Percentiles rank a stretch among this genome's conserved stretches.
phyloP scores from a whole-genome alignment of 1,140 invertebrate genomes.

The Bombyx mandarina region DNA sequence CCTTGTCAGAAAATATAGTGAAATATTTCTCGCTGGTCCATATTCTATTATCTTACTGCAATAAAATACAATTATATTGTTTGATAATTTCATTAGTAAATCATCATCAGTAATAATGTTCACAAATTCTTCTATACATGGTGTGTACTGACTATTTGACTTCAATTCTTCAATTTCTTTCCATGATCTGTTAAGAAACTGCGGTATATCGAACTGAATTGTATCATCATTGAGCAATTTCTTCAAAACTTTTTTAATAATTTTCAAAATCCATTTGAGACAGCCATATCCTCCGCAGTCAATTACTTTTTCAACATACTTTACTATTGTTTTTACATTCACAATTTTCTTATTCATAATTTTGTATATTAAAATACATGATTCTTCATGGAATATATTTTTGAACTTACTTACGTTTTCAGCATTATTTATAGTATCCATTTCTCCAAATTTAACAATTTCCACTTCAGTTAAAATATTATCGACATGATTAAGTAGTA shows the following conservation, averaged over 20 bases:
- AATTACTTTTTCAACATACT: constrained; percentile 32
- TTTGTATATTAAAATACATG: constrained; percentile 27
- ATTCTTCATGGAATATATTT: constrained; percentile 46
- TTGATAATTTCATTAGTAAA: constrained; percentile 30
- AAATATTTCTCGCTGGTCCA: constrained; percentile 35
- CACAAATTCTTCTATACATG: constrained; percentile 48
- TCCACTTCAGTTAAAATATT: constrained; percentile 17
- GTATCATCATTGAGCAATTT: constrained; percentile 17
- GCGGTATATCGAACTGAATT: constrained; percentile 26
- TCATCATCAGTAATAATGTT: constrained; percentile 36
- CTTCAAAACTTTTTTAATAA: constrained; percentile 30
- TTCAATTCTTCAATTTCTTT: constrained; percentile 51
- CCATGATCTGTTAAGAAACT: constrained; percentile 43
- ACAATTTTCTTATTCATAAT: constrained; percentile 5
- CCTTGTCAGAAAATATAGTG: constrained; percentile 40
- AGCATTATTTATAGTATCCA: constrained; percentile 9
- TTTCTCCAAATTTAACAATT: constrained; percentile 9
- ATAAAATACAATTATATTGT: constrained; percentile 38
- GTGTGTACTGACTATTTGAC: constrained; percentile 43
- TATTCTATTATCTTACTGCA: constrained; percentile 45
- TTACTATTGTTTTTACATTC: constrained; percentile 19
- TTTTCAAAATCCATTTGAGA: constrained; percentile 45
- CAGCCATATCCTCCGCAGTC: constrained; percentile 54
- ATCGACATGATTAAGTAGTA: constrained; percentile 7
- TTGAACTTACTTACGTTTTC: constrained; percentile 38